Percentiles rank a stretch among this genome's conserved stretches.
phyloP scores from a whole-genome alignment of 2,888 invertebrate species.

The Napeogenes inachia region DNA sequence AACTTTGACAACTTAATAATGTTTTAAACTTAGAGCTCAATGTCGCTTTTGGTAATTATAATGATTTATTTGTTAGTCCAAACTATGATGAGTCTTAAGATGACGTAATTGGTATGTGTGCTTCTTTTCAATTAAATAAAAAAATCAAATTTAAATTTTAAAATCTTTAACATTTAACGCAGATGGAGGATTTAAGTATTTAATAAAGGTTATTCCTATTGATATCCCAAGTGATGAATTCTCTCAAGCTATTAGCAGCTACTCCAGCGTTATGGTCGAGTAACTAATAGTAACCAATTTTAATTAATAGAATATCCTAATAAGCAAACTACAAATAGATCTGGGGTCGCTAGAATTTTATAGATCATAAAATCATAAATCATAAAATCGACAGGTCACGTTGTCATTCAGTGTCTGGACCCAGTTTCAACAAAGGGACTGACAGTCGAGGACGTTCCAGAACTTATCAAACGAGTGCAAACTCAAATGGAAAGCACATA shows the following conservation, averaged over 20 bases:
- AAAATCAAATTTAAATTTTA: not conserved
- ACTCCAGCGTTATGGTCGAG: too few species aligned
- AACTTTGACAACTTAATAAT: not conserved
- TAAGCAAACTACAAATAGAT: too few species aligned
- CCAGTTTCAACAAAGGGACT: slow-evolving; percentile 69
- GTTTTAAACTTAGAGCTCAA: not conserved
- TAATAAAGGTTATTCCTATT: too few species aligned
- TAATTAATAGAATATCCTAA: too few species aligned
- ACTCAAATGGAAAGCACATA: slow-evolving; percentile 65
- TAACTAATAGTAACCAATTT: too few species aligned
- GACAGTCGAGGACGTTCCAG: slow-evolving; percentile 62
- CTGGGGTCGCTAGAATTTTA: not conserved
- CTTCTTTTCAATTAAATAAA: not conserved
- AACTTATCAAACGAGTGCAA: slow-evolving; percentile 60
- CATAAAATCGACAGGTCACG: slow-evolving; percentile 62
- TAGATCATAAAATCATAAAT: too few species aligned
- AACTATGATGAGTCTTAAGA: not conserved
- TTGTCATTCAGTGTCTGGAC: slow-evolving; percentile 72
- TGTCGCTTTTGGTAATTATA: not conserved
- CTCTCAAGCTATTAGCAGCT: too few species aligned
- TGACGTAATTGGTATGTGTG: too few species aligned
- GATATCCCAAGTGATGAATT: too few species aligned
- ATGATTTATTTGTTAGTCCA: not conserved
- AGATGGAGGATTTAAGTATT: too few species aligned
- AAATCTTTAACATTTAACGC: not conserved